Evolutionary conservation across 2,888 invertebrate species (phyloP), one percentile per base, ranked within the genome.

Genomic region (Frankliniella fusca): DNA sequence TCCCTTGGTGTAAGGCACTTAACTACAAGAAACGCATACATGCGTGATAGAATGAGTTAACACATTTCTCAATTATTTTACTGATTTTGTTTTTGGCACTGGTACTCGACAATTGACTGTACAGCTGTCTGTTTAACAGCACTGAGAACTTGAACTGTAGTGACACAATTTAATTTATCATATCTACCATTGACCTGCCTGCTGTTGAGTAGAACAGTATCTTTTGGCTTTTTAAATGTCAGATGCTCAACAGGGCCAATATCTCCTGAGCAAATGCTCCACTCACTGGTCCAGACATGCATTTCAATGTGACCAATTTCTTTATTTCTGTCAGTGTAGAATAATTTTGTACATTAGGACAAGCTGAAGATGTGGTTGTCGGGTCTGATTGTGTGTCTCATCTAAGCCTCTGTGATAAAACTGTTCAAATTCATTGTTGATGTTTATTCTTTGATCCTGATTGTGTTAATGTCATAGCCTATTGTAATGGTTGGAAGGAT

Each of bases 21-120:
- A 12, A 76, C 70, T 12, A 76, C 70, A 76, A 23, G 70, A 27
- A 76, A 76, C 27, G 70, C 70, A 27, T 76, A 76, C 70, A 76
- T 76, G 70, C 70, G 70, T 76, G 70, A 76, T 76, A 76, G 70
- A 27, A 76, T 76, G 70, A 76, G 70, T 23, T 76, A 76, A 76
- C 70, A 9, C 3, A 11, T 27, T 76, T 9, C 27, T 10, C 27
- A 11, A 20, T 0, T 12, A 23, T 76, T 76, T 8, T 23, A 76
- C 5, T 12, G 23, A 27, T 12, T 27, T 27, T 76, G 0, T 76
- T 23, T 27, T 23, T 27, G 70, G 70, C 70, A 76, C 70, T 76
- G 70, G 70, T 27, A 76, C 70, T 27, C 70, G 70, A 76, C 70
- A 76, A 76, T 76, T 27, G 12, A 23, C 27, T 12, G 12, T 23